Conservation (phyloP, 2,888 invertebrate species). For the Microctonus hyperodae region DNA sequence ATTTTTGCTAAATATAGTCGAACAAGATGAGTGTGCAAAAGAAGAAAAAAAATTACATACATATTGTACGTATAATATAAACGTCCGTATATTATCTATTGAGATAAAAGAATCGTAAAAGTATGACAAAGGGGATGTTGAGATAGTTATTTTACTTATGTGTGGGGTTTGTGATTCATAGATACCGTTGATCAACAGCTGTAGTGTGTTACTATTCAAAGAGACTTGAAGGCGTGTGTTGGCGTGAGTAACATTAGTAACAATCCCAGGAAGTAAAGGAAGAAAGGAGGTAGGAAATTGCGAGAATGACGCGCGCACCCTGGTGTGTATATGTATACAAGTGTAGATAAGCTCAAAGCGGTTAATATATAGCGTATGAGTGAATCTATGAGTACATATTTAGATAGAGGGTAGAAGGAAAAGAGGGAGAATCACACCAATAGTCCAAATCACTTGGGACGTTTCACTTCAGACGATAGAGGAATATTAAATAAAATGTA, state of each 20-base stretch:
- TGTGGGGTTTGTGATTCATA: neutral
- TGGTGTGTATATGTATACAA: neutral
- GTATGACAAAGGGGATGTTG: neutral
- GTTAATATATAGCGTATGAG: neutral
- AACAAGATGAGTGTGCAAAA: neutral
- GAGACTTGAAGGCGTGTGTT: neutral
- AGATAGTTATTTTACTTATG: neutral
- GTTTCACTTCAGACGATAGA: neutral
- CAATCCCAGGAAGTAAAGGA: constrained; percentile 17
- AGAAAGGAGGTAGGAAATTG: neutral
- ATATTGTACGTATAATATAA: too few relatives aligned
- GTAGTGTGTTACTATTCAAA: neutral
- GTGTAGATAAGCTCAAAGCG: neutral
- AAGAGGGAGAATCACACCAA: neutral
- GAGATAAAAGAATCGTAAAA: too few relatives aligned
- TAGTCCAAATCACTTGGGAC: constrained; percentile 4
- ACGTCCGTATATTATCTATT: too few relatives aligned
- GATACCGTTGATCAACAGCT: neutral
- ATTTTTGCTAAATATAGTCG: constrained; percentile 21
- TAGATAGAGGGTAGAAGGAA: neutral
- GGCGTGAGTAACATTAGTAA: neutral
- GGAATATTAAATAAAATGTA: constrained; percentile 1
- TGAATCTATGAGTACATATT: neutral
- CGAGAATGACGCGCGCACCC: constrained; percentile 15
- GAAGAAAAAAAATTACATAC: neutral